phyloP scores from a whole-genome alignment of 2,888 invertebrate genomes.

The Noctua janthina region DNA sequence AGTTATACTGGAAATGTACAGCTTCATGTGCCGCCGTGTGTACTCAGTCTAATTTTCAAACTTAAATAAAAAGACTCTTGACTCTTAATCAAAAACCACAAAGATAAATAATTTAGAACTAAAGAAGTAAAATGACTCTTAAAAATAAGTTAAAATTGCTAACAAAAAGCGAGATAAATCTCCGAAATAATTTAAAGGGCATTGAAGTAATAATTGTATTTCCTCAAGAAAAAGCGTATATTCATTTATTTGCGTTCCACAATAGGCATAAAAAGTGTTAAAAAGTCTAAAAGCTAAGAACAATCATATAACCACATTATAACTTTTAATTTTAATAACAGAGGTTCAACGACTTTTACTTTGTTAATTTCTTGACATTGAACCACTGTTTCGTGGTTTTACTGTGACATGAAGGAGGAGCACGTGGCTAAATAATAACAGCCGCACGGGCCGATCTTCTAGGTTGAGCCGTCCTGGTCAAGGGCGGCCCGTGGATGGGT shows the following conservation, averaged over 20 bases:
- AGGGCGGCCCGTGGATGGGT: not conserved
- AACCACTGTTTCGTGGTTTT: not conserved
- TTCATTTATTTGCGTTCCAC: not conserved
- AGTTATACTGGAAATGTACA: too few species aligned
- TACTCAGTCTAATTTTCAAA: not conserved
- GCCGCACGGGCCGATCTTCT: not conserved
- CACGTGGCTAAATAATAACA: not conserved
- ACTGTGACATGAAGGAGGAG: not conserved
- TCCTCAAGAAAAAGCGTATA: not conserved
- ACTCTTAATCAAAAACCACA: not conserved
- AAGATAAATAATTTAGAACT: not conserved
- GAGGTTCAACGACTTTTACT: conserved; percentile 2
- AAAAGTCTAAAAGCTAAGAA: not conserved
- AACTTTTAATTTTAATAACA: not conserved
- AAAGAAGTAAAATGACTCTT: not conserved
- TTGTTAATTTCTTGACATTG: conserved; percentile 9
- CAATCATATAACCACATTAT: not conserved
- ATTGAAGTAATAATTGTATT: conserved; percentile 23
- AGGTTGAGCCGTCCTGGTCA: not conserved
- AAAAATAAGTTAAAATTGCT: not conserved
- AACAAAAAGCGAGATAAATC: not conserved
- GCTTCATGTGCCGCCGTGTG: too few species aligned
- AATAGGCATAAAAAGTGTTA: not conserved
- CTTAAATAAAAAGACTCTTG: not conserved
- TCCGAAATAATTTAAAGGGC: not conserved